phyloP scores from a whole-genome alignment of 2,113 vertebrate genomes.

The Mustela nigripes region DNA sequence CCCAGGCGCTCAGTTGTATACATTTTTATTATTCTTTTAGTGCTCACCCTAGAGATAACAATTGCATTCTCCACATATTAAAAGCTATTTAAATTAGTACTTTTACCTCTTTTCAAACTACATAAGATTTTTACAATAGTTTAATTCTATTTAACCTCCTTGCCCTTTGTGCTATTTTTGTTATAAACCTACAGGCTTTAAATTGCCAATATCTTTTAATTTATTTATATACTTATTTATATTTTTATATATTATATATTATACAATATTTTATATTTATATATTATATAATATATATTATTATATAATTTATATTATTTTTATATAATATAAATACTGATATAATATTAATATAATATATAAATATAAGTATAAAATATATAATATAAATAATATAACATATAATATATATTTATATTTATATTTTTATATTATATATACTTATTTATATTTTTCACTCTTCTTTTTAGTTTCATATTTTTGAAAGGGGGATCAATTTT shows the following conservation, averaged over 20 bases:
- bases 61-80: neutral
- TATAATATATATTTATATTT: too few species aligned
- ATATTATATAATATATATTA: too few species aligned
- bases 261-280: too few species aligned
- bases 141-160: neutral
- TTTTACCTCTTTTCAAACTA: neutral
- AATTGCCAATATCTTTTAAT: neutral
- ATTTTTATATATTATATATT: too few species aligned
- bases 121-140: neutral
- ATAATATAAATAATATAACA: too few species aligned
- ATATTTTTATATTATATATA: neutral
- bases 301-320: too few species aligned
- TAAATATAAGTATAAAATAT: too few species aligned
- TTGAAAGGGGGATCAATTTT: neutral
- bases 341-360: too few species aligned
- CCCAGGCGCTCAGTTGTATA: neutral
- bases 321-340: too few species aligned
- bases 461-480: neutral
- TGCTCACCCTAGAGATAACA: neutral
- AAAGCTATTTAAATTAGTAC: neutral
- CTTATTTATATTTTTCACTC: neutral
- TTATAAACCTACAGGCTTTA: neutral
- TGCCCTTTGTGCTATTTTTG: neutral
- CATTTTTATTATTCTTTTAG: neutral
- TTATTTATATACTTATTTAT: neutral